These are phyloP conservation scores for Thera obeliscata DNA, from an alignment of 2,888 invertebrate genomes.

Conservation along the genomic window DNA sequence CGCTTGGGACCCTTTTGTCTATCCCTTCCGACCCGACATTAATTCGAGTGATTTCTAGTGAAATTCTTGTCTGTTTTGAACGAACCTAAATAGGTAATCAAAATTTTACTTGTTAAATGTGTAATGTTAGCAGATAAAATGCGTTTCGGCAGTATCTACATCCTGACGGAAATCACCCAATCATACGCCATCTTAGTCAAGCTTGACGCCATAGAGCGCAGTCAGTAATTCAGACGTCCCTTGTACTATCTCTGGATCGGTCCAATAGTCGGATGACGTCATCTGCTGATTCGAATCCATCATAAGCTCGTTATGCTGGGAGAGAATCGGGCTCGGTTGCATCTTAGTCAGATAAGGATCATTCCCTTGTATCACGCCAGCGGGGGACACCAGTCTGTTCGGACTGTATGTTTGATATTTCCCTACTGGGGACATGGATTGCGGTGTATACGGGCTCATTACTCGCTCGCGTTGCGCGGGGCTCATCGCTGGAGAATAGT, in stretches of 20 bases:
- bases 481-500: slow-evolving; percentile 70
- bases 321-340: slow-evolving; percentile 70
- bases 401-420: slow-evolving; percentile 68
- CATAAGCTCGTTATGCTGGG: slow-evolving; percentile 61
- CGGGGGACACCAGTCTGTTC: slow-evolving; percentile 62
- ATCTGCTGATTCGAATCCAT: slow-evolving; percentile 62
- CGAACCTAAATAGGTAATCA: neutral
- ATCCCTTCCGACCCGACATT: slow-evolving; percentile 63
- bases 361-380: slow-evolving; percentile 62
- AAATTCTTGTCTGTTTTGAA: slow-evolving; percentile 21
- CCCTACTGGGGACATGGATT: slow-evolving; percentile 70
- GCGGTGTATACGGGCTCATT: slow-evolving; percentile 73
- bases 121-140: slow-evolving; percentile 36
- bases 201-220: slow-evolving; percentile 76
- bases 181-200: slow-evolving; percentile 52
- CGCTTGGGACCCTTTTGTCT: slow-evolving; percentile 54
- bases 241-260: slow-evolving; percentile 69
- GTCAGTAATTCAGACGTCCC: slow-evolving; percentile 68
- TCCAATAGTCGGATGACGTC: slow-evolving; percentile 68
- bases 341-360: slow-evolving; percentile 76
- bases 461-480: slow-evolving; percentile 66
- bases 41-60: slow-evolving; percentile 68
- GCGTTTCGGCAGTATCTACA: slow-evolving; percentile 42
- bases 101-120: neutral
- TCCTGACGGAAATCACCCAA: slow-evolving; percentile 58